phyloP scores from a whole-genome alignment of 1,140 invertebrate species.

The Scaptomyza pallida region DNA sequence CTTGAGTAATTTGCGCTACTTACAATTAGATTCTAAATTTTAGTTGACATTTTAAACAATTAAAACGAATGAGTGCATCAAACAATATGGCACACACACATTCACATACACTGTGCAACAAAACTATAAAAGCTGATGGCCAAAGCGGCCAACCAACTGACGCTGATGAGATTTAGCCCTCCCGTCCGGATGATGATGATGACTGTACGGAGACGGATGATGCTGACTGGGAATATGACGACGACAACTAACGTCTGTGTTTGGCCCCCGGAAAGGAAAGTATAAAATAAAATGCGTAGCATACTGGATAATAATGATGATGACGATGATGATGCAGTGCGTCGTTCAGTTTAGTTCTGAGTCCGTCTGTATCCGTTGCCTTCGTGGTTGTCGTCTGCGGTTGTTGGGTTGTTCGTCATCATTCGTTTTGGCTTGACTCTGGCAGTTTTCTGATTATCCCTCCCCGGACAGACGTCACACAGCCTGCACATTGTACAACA shows the following conservation, averaged over 20 bases:
- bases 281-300: constrained; percentile 66
- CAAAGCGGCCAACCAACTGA: constrained; percentile 36
- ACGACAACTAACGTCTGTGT: constrained; percentile 50
- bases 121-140: constrained; percentile 2
- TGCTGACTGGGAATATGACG: not conserved
- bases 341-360: constrained; percentile 12
- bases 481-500: constrained; percentile 21
- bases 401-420: constrained; percentile 32
- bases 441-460: constrained; percentile 55
- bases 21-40: constrained; percentile 46
- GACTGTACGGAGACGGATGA: constrained; percentile 7
- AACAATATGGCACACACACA: constrained; percentile 16
- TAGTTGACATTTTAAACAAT: constrained; percentile 63
- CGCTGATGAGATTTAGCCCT: constrained; percentile 42
- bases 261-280: constrained; percentile 63
- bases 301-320: constrained; percentile 16
- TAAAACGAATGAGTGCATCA: constrained; percentile 67
- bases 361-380: no score
- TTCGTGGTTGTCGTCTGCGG: constrained; percentile 28
- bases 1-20: constrained; percentile 32
- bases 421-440: constrained; percentile 49
- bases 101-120: constrained; percentile 1
- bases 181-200: constrained; percentile 13
- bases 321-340: constrained; percentile 35
- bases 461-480: constrained; percentile 37